Evolutionary conservation across 2,113 vertebrate species (phyloP).

Genomic region (Chloebia gouldiae): DNA sequence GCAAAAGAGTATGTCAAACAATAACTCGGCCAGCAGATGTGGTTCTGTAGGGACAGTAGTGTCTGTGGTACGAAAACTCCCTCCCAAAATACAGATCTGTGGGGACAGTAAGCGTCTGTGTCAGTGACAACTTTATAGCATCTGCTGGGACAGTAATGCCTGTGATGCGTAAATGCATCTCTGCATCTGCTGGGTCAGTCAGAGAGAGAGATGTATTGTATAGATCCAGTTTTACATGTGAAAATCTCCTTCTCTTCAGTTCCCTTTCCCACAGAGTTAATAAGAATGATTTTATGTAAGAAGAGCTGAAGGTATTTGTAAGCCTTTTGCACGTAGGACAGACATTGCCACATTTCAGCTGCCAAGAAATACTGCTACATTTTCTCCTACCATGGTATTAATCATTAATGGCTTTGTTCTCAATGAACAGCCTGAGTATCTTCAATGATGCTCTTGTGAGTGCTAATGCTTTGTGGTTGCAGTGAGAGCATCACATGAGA

Average conservation of each 20-base stretch:
- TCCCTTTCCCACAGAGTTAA: conserved; percentile 9
- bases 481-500: conserved; percentile 41
- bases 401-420: conserved; percentile 68
- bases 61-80: conserved; percentile 53
- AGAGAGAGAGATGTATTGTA: conserved; percentile 63
- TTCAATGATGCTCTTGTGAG: conserved; percentile 63
- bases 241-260: conserved; percentile 22
- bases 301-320: not conserved
- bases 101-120: conserved; percentile 69
- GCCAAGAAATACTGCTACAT: conserved; percentile 53
- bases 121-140: conserved; percentile 28
- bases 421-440: conserved; percentile 53
- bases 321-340: conserved; percentile 1
- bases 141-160: conserved; percentile 64
- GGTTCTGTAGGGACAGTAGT: conserved; percentile 57
- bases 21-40: conserved; percentile 59
- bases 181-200: conserved; percentile 49
- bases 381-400: conserved; percentile 40
- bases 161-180: conserved; percentile 36
- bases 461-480: conserved; percentile 48
- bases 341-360: conserved; percentile 29
- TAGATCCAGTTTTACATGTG: conserved; percentile 4
- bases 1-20: not conserved
- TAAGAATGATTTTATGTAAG: not conserved
- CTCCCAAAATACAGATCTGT: conserved; percentile 8